Base-by-base conservation (phyloP, 2,888 invertebrate genomes). In the Sarcophaga rosellei region DNA sequence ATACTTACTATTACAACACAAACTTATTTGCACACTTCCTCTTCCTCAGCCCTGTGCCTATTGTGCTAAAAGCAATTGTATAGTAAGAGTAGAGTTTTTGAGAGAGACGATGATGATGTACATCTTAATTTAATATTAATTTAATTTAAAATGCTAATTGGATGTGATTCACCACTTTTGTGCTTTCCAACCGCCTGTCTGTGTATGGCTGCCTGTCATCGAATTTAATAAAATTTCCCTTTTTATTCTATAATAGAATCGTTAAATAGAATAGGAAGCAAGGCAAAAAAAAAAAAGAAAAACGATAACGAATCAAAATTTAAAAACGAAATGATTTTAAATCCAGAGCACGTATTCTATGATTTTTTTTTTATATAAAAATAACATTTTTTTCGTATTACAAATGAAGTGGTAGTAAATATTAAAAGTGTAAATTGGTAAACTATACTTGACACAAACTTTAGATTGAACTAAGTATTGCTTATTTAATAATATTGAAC, bases 61-160 rank as follows among this genome's bases (percentile, higher is more conserved):
- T 47, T 66, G 59, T 73, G 45, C 20, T 47, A 17, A 23, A 72
- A 72, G 15, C n/a, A 63, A 57, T 72, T 72, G 17, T 53, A 63
- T 59, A 69, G 25, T 3, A 45, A 78, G 53, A 62, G 45, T 59
- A 35, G 45, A 25, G 61, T 68, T 65, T 77, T 15, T 53, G 12
- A 15, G 17, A 3, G 12, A 8, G n/a, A 57, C 12, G 69, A 69
- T n/a, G 68, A 62, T 78, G 72, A 44, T 80, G 79, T 74, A 88
- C 89, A 90, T 74, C 75, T 84, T 91, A 89, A 91, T 92, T 90
- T 91, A 91, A 92, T 91, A 91, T 91, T 92, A 89, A 91, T 91
- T 91, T 90, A 90, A 91, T 92, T 92, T 91, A 92, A 91, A 91
- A 91, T 91, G 91, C 90, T 91, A 91, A 91, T 91, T 91, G 91